These are phyloP conservation scores for Solenodon paradoxus DNA, from an alignment of 2,113 vertebrate species.

Conservation along the genomic window DNA sequence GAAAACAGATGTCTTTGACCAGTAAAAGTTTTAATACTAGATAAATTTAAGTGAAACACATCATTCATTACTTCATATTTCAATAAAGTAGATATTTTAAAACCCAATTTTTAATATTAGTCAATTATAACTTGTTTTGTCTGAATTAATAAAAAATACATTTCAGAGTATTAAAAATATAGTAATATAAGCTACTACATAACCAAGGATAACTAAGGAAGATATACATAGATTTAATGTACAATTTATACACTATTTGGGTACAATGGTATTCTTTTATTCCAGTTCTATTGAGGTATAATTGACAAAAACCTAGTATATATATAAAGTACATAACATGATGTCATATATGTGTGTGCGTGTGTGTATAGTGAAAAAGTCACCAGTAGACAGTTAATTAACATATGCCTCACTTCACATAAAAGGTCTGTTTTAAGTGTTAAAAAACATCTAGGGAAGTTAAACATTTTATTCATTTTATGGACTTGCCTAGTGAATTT, in stretches of 20 bases:
- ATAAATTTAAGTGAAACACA: conserved; percentile 3
- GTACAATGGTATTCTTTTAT: neutral
- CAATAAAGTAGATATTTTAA: neutral
- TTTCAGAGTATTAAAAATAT: neutral
- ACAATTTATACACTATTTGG: neutral
- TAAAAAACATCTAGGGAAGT: neutral
- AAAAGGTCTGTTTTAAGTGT: neutral
- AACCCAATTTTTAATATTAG: neutral
- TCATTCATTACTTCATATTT: neutral
- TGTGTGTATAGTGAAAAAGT: neutral
- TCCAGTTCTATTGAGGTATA: neutral
- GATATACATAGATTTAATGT: neutral
- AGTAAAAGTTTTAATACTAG: conserved; percentile 23
- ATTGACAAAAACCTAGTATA: neutral
- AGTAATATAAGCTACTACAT: neutral
- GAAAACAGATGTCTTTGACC: conserved; percentile 25
- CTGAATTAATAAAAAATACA: neutral
- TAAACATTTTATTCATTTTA: neutral
- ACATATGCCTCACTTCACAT: neutral
- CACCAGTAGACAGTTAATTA: neutral
- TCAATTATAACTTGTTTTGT: neutral
- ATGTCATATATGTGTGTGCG: neutral
- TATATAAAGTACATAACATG: neutral
- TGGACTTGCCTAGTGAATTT: neutral
- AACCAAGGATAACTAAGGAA: neutral